A percentile compares a stretch with the other conserved stretches of the same genome.
These are phyloP conservation scores for Rhimphoctona megacephalus DNA, from an alignment of 2,888 invertebrate species.

Conservation along the genomic window DNA sequence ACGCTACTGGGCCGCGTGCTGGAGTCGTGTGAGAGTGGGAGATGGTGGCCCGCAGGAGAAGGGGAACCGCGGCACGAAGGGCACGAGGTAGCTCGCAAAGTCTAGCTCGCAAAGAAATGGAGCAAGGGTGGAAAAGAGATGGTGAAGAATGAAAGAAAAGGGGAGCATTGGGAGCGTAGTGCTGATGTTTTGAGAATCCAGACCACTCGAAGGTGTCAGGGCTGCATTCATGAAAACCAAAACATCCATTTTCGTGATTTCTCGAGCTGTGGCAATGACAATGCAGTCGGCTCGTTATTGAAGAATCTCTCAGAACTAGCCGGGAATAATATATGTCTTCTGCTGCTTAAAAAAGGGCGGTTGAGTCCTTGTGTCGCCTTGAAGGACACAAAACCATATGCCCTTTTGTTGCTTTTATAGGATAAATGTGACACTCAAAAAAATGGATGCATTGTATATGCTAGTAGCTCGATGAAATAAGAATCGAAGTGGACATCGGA, in stretches of 20 bases:
- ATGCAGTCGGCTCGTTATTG: conserved; percentile 63
- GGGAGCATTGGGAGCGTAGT: conserved; percentile 46
- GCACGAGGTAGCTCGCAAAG: neutral
- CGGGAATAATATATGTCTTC: conserved; percentile 25
- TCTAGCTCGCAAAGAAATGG: neutral
- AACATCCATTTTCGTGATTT: conserved; percentile 76
- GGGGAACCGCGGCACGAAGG: neutral
- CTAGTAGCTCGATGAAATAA: conserved; percentile 44
- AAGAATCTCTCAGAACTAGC: conserved; percentile 44
- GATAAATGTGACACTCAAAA: neutral
- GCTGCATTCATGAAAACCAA: conserved; percentile 78
- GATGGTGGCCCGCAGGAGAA: neutral
- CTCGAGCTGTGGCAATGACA: conserved; percentile 64
- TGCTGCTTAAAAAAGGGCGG: conserved; percentile 9
- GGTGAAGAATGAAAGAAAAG: conserved; percentile 21
- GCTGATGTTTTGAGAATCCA: conserved; percentile 44
- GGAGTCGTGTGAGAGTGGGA: neutral
- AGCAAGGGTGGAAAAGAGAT: neutral
- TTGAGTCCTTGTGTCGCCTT: no score
- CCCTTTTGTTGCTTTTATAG: neutral
- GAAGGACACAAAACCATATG: neutral
- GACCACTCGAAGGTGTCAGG: conserved; percentile 73
- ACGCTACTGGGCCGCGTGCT: conserved; percentile 4
- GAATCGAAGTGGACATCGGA: conserved; percentile 29
- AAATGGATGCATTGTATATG: conserved; percentile 12